Percentiles rank a stretch among this genome's conserved stretches.
These are phyloP conservation scores for Channallabes apus DNA, from an alignment of 2,797 vertebrate species.

Conservation along the genomic window DNA sequence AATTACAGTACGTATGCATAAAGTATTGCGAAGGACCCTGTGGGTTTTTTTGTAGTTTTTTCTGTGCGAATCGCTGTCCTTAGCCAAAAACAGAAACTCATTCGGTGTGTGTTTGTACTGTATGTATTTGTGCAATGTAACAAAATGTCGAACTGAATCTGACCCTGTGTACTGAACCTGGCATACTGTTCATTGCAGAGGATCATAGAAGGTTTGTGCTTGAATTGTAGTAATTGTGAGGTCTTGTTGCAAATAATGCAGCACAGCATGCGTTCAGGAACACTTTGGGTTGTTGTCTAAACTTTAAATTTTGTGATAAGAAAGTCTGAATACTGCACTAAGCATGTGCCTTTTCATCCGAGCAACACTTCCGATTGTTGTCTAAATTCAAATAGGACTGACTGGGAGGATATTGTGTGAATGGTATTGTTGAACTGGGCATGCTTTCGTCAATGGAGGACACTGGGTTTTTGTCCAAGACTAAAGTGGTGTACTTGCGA, in stretches of 20 bases:
- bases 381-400: slow-evolving; percentile 21
- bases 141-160: not conserved
- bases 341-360: not conserved
- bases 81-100: slow-evolving; percentile 62
- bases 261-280: not conserved
- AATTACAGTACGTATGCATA: slow-evolving; percentile 61
- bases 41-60: slow-evolving; percentile 58
- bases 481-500: not conserved
- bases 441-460: not conserved
- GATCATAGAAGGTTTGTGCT: not conserved
- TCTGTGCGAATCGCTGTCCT: slow-evolving; percentile 25
- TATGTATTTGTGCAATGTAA: slow-evolving; percentile 56
- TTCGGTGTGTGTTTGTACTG: slow-evolving; percentile 48
- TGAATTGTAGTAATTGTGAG: slow-evolving; percentile 23
- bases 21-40: slow-evolving; percentile 57
- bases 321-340: not conserved
- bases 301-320: not conserved
- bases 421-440: not conserved
- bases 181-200: not conserved
- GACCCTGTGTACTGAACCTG: not conserved
- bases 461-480: not conserved
- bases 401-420: not conserved
- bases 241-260: not conserved
- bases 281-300: not conserved
- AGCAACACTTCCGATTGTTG: not conserved